These are phyloP conservation scores for Mus pahari DNA, from an alignment of 2,113 vertebrate genomes.

Conservation along the genomic window DNA sequence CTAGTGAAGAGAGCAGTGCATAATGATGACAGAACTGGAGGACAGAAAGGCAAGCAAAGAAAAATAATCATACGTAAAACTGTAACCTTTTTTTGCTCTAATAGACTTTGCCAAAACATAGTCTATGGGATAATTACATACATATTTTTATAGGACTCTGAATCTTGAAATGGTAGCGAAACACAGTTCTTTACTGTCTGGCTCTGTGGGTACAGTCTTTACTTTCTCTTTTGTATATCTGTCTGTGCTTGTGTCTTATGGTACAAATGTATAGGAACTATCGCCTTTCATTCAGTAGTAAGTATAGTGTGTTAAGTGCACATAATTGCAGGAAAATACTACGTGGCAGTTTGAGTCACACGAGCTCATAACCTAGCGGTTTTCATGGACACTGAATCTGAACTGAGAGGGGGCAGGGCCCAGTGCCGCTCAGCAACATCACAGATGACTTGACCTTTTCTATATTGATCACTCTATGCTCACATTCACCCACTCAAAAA, in stretches of 20 bases:
- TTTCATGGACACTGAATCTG: conserved; percentile 44
- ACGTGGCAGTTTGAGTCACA: conserved; percentile 47
- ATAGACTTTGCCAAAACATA: neutral
- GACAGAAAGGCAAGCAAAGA: neutral
- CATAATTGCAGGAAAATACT: neutral
- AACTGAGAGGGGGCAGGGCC: neutral
- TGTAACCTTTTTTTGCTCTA: neutral
- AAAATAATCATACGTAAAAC: conserved; percentile 27
- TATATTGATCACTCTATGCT: conserved; percentile 60
- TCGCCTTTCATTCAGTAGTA: conserved; percentile 24
- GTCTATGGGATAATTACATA: conserved; percentile 1
- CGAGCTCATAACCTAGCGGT: conserved; percentile 36
- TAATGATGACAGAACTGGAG: neutral
- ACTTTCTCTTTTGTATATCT: conserved; percentile 17
- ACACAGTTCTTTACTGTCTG: conserved; percentile 23
- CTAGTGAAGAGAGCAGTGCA: neutral
- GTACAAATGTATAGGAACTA: neutral
- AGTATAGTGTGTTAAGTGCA: neutral
- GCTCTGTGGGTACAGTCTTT: neutral
- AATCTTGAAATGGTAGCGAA: conserved; percentile 57
- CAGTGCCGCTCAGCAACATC: neutral
- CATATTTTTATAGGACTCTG: conserved; percentile 18
- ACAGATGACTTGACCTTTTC: conserved; percentile 61
- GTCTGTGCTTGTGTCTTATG: conserved; percentile 16
- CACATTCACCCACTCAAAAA: conserved; percentile 53